These are phyloP conservation scores for Delphinus delphis DNA, from an alignment of 2,113 vertebrate species.

Conservation along the genomic window DNA sequence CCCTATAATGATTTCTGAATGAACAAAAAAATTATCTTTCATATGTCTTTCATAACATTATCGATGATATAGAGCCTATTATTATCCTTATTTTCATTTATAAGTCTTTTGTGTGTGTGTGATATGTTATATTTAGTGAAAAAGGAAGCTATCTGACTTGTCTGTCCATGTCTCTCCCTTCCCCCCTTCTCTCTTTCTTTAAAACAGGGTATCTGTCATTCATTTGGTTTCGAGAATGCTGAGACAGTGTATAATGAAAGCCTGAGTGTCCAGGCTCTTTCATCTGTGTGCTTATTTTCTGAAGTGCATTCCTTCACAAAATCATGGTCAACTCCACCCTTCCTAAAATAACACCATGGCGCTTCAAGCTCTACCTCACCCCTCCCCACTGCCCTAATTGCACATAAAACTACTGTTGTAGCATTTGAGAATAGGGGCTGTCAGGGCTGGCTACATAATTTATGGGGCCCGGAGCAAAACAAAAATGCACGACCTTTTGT, in stretches of 20 bases:
- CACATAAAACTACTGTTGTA: background rate
- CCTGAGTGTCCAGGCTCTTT: background rate
- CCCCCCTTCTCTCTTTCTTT: background rate
- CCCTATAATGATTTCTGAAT: background rate
- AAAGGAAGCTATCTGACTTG: background rate
- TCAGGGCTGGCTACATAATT: background rate
- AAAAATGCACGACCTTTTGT: background rate
- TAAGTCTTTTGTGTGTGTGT: background rate
- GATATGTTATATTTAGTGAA: background rate
- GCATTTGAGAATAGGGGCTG: background rate
- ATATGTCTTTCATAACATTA: background rate
- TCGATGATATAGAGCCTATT: background rate
- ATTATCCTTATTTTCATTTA: background rate
- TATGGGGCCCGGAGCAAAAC: background rate
- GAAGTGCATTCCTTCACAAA: constrained; percentile 61
- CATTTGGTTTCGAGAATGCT: background rate
- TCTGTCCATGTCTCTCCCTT: background rate
- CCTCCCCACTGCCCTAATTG: background rate
- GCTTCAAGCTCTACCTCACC: background rate
- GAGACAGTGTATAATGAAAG: background rate
- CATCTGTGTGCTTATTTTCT: constrained; percentile 34
- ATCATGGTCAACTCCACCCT: constrained; percentile 30
- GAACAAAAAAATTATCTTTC: background rate
- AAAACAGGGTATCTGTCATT: background rate
- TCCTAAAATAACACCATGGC: constrained; percentile 53